A percentile compares a stretch with the other conserved stretches of the same genome.
phyloP scores from a whole-genome alignment of 2,797 vertebrate genomes.

The Eutrigla gurnardus region DNA sequence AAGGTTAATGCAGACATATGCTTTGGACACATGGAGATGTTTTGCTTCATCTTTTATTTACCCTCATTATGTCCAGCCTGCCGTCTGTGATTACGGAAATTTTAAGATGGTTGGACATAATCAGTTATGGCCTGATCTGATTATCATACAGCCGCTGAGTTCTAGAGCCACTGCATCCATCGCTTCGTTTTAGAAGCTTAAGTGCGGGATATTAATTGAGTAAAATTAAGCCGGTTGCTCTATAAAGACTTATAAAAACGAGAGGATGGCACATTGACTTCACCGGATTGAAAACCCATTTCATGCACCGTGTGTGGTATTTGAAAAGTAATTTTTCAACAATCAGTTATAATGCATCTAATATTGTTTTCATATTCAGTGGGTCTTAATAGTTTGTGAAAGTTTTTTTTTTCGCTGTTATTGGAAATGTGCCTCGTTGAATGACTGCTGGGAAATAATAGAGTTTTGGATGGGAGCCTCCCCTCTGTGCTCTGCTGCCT shows the following conservation, averaged over 20 bases:
- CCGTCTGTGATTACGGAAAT: slow-evolving; percentile 38
- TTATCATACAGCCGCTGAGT: background rate
- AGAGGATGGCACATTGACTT: background rate
- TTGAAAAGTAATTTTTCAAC: slow-evolving; percentile 4
- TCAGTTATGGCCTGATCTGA: background rate
- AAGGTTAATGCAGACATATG: slow-evolving; percentile 42
- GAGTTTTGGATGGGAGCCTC: slow-evolving; percentile 65
- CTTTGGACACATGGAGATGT: slow-evolving; percentile 48
- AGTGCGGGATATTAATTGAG: background rate
- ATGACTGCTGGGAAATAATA: slow-evolving; percentile 75
- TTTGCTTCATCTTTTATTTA: slow-evolving; percentile 61
- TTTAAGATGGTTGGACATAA: slow-evolving; percentile 23
- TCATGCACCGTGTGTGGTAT: slow-evolving; percentile 16
- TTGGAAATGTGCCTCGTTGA: slow-evolving; percentile 31
- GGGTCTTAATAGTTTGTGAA: slow-evolving; percentile 44
- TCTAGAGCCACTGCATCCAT: background rate
- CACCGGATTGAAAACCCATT: slow-evolving; percentile 15
- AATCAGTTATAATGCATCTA: slow-evolving; percentile 23
- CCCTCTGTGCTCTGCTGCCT: slow-evolving; percentile 68
- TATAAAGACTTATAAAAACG: slow-evolving; percentile 8
- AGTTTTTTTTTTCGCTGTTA: slow-evolving; percentile 2
- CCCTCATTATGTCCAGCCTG: slow-evolving; percentile 37
- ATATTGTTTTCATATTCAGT: slow-evolving; percentile 34
- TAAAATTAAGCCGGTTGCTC: slow-evolving; percentile 9
- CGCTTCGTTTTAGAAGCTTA: background rate